A percentile compares a stretch with the other conserved stretches of the same genome.
These are phyloP conservation scores for Spongilla lacustris DNA, from an alignment of 37 sponge, comb jelly and placozoan species.

Conservation along the genomic window DNA sequence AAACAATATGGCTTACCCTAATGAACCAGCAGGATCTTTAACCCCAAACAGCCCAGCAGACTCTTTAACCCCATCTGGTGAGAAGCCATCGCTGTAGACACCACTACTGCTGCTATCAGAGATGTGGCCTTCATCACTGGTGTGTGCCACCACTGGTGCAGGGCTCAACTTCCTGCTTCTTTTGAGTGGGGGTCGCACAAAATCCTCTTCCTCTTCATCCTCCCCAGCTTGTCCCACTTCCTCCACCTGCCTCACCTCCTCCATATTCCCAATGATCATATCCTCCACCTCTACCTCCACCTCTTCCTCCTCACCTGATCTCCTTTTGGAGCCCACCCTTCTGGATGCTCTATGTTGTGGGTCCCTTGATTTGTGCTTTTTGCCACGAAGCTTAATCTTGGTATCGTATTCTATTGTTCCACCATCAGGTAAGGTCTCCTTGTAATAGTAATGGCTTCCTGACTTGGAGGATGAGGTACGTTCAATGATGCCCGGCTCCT, in stretches of 20 bases:
- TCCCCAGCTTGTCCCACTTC: not conserved
- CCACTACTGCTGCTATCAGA: slow-evolving; percentile 23
- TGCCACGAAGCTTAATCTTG: slow-evolving; percentile 8
- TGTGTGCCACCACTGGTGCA: not conserved
- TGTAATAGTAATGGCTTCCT: slow-evolving; percentile 10
- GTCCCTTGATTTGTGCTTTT: slow-evolving; percentile 9
- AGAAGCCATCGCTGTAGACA: slow-evolving; percentile 4
- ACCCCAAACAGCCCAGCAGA: too few relatives aligned
- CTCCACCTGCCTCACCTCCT: not conserved
- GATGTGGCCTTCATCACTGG: not conserved
- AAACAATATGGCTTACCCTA: too few relatives aligned
- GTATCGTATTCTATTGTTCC: slow-evolving; percentile 19
- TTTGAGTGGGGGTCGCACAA: not conserved
- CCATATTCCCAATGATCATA: too few relatives aligned
- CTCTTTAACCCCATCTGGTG: not conserved
- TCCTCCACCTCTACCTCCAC: too few relatives aligned
- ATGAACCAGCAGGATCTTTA: too few relatives aligned
- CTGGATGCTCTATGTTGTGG: not conserved
- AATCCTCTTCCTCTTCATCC: not conserved
- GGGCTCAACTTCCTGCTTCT: not conserved
- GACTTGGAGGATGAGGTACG: not conserved
- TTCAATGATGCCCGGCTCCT: not conserved
- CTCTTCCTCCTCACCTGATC: not conserved
- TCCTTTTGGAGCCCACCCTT: not conserved
- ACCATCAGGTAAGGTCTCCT: slow-evolving; percentile 20